Base-by-base conservation (phyloP, 2,113 vertebrate genomes). In the Acanthochromis polyacanthus region DNA sequence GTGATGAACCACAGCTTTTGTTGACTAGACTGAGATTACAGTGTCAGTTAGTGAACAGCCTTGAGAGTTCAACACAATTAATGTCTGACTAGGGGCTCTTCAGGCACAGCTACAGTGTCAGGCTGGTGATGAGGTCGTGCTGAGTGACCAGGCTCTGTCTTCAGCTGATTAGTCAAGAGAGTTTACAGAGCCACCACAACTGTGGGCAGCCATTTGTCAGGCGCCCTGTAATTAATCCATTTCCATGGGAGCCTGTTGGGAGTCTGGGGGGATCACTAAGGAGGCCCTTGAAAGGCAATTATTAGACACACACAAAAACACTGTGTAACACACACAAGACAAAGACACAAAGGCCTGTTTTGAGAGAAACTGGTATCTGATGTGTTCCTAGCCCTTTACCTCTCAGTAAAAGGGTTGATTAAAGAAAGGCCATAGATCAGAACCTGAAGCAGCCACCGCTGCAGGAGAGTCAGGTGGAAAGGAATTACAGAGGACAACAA, bases 221-320 rank as follows among this genome's bases (percentile, higher is more conserved):
- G 52, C 59, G 25, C 67, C 72, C 76, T 79, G 87, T 87, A 92
- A 91, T 92, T 90, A 93, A 91, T 92, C 88, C 83, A 89, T 88
- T 84, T 84, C 88, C 82, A 88, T 25, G 38, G 75, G 57, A 80
- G 75, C 76, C 80, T 82, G 78, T 82, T 83, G 84, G 83, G 79
- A 83, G 75, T 80, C 81, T 78, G 66, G 58, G 48, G 87, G 73
- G 69, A 82, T 80, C 68, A 66, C 56, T 25, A 68, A 86, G 75
- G 73, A 78, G 82, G 67, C 81, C 45, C 78, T 78, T 81, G 72
- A 86, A 89, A 85, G 74, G 55, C 64, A 85, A 89, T 88, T 78
- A 88, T 85, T 71, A 78, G 50, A 53, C 65, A 74, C 88, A 75
- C 76, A 83, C 69, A 91, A 70, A 75, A 60, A 63, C 69, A 69